Percentiles rank a stretch among this genome's conserved stretches.
These are phyloP conservation scores for Gopherus flavomarginatus DNA, from an alignment of 2,113 vertebrate species.

Conservation along the genomic window DNA sequence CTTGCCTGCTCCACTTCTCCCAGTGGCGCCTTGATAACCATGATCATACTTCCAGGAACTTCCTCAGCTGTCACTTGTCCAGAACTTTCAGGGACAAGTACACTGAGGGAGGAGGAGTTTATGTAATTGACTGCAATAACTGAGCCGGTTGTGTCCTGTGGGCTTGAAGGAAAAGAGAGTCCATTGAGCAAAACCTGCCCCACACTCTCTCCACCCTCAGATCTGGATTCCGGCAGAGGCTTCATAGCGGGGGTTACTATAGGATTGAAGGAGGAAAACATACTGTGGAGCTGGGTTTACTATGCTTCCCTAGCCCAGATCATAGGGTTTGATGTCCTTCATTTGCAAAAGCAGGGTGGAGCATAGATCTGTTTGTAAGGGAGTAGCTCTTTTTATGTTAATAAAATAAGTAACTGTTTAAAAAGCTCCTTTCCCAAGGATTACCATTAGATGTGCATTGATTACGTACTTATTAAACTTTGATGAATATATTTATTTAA, in stretches of 20 bases:
- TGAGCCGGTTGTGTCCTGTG: neutral
- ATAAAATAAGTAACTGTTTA: neutral
- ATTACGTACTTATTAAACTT: constrained; percentile 64
- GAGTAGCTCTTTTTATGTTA: neutral
- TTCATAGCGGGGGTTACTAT: neutral
- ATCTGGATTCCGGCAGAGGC: neutral
- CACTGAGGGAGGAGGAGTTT: neutral
- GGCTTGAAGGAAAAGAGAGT: neutral
- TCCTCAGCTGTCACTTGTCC: neutral
- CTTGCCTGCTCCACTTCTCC: neutral
- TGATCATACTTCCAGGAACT: neutral
- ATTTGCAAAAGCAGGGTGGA: neutral
- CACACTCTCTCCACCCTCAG: neutral
- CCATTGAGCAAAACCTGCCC: neutral
- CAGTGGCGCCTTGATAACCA: neutral
- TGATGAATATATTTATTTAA: constrained; percentile 66
- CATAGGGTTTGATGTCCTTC: neutral
- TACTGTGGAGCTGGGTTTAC: neutral
- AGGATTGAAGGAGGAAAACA: neutral
- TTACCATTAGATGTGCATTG: constrained; percentile 44
- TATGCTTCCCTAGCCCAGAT: neutral
- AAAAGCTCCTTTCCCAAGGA: constrained; percentile 21
- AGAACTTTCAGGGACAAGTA: neutral
- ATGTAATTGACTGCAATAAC: neutral
- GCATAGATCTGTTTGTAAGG: neutral